Evolutionary conservation across 2,113 vertebrate genomes (phyloP), one percentile per base, ranked within the genome.

Genomic region (Centropristis striata): DNA sequence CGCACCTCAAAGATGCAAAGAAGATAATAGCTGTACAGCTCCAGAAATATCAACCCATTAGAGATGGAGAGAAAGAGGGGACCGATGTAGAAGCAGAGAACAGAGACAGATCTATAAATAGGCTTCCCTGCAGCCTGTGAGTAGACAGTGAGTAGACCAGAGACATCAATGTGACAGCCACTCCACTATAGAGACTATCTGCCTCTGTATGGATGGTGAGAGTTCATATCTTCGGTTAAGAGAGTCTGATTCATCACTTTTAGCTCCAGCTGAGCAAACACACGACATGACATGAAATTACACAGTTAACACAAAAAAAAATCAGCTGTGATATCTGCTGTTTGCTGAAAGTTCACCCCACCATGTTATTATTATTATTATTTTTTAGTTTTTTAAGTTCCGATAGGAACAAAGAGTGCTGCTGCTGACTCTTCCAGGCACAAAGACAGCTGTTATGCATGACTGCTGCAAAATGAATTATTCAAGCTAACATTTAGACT

Each of bases 61-160:
- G 71, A 51, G 74, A 88, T 55, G 42, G 73, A 74, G 23, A 59
- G 78, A 58, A 91, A 75, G 72, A 89, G 75, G 82, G 81, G 81
- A 88, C 80, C 50, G 58, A 82, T 80, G 82, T 77, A 73, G 81
- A 87, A 65, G 81, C 74, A 58, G 61, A 87, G 88, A 88, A 86
- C 73, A 89, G 86, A 90, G 86, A 84, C 86, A 66, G 73, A 80
- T 90, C 91, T 94, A 93, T 91, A 93, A 92, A 94, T 94, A 94
- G 89, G 72, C 49, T 67, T 88, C 87, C 87, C 83, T 88, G 88
- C 88, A 92, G 93, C 93, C 88, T 87, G 84, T 80, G 91, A 91
- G 90, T 84, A 92, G 90, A 94, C 90, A 86, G 83, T 88, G 85
- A 91, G 85, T 89, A 78, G 84, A 91, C 86, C 78, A 81, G 82